Evolutionary conservation across 2,113 vertebrate species (phyloP).

Genomic region (Herpetotheres cachinnans): DNA sequence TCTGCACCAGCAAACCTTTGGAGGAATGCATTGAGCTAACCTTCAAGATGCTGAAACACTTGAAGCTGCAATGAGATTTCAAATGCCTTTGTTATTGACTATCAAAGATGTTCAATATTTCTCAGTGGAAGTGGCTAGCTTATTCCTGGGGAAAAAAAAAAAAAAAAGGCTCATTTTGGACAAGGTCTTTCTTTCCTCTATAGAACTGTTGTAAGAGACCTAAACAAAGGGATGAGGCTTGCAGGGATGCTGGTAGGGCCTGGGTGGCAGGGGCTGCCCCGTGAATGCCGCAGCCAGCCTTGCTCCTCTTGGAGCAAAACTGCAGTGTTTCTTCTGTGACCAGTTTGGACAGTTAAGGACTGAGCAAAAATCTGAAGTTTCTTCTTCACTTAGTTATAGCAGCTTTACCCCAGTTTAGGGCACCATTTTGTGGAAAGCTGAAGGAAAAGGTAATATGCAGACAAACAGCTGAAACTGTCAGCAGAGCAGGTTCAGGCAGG

Average conservation of each 20-base stretch:
- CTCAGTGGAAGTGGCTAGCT: not conserved
- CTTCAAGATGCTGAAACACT: not conserved
- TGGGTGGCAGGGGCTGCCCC: not conserved
- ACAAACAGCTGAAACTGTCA: not conserved
- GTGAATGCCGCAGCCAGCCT: not conserved
- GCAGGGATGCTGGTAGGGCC: not conserved
- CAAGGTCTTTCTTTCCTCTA: not conserved
- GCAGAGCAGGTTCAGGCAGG: not conserved
- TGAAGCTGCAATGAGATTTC: not conserved
- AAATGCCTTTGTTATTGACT: not conserved
- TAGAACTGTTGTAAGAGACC: not conserved
- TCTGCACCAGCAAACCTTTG: not conserved
- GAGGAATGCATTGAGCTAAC: not conserved
- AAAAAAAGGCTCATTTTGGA: not conserved
- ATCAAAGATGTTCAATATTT: not conserved
- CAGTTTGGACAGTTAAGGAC: not conserved
- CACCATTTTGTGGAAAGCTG: not conserved
- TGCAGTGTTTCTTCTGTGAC: not conserved
- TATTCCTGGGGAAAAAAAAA: not conserved
- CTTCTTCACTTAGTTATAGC: not conserved
- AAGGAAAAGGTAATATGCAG: not conserved
- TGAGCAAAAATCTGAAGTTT: not conserved
- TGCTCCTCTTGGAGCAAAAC: not conserved
- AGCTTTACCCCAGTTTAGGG: not conserved
- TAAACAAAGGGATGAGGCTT: not conserved